Conservation (phyloP, 2,113 vertebrate species). For the Merops nubicus region DNA sequence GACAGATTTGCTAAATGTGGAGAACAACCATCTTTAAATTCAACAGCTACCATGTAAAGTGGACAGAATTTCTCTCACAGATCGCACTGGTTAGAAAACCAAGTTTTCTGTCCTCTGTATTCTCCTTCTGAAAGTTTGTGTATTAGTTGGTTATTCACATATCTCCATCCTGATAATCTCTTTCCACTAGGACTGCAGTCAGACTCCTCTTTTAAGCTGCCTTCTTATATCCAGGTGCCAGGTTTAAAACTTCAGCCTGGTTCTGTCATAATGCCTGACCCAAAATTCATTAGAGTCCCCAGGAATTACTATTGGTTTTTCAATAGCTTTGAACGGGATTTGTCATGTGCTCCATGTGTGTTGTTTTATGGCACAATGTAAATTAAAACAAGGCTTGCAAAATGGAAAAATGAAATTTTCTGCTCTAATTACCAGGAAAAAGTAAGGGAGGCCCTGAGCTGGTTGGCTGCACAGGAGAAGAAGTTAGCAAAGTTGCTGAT, state of each 20-base stretch:
- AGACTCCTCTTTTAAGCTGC: not conserved
- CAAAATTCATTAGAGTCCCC: not conserved
- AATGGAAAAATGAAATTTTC: constrained; percentile 29
- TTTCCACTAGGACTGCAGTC: not conserved
- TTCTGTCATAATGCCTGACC: not conserved
- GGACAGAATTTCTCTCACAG: not conserved
- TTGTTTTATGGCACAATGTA: not conserved
- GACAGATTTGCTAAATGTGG: not conserved
- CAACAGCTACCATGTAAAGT: not conserved
- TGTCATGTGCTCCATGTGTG: not conserved
- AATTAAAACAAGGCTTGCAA: not conserved
- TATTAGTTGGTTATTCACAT: not conserved
- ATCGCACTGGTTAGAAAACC: not conserved
- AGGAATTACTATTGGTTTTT: not conserved
- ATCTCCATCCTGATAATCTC: not conserved
- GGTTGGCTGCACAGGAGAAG: constrained; percentile 84
- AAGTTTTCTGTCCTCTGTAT: not conserved
- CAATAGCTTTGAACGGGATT: not conserved
- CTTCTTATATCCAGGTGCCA: not conserved
- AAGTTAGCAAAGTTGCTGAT: constrained; percentile 82
- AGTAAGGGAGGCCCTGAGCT: constrained; percentile 80
- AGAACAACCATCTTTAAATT: not conserved
- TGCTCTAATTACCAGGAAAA: constrained; percentile 75
- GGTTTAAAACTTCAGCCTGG: not conserved
- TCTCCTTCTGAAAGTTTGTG: not conserved